phyloP scores from a whole-genome alignment of 2,888 invertebrate genomes.

The Chalcis sispes region DNA sequence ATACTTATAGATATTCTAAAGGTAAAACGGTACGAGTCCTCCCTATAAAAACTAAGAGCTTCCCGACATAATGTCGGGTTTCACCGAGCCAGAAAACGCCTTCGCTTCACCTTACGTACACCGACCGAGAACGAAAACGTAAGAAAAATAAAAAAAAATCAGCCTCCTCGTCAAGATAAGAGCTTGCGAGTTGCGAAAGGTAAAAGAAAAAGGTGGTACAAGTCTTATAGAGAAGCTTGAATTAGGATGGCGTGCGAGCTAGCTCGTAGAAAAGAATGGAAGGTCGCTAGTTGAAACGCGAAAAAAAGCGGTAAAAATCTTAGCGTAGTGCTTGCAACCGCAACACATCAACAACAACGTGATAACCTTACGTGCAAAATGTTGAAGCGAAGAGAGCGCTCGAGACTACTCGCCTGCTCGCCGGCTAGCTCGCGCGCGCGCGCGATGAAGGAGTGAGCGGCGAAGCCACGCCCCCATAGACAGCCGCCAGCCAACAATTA shows the following conservation, averaged over 20 bases:
- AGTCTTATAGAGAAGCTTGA: neutral
- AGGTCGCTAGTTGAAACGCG: conserved; percentile 13
- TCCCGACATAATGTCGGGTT: conserved; percentile 25
- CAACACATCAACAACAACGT: too few relatives aligned
- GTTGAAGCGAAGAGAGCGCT: conserved; percentile 10
- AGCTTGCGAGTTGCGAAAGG: too few relatives aligned
- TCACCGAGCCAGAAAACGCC: conserved; percentile 4
- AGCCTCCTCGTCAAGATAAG: too few relatives aligned
- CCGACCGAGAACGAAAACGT: too few relatives aligned
- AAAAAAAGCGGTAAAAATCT: conserved; percentile 39
- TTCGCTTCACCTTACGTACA: neutral
- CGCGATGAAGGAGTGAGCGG: conserved; percentile 50
- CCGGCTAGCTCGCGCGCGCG: too few relatives aligned
- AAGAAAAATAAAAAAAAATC: neutral
- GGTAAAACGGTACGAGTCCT: too few relatives aligned
- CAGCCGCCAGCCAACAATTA: conserved; percentile 77
- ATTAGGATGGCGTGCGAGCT: conserved; percentile 41
- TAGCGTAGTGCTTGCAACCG: too few relatives aligned
- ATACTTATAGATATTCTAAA: too few relatives aligned
- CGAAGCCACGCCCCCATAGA: conserved; percentile 74
- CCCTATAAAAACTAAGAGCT: neutral
- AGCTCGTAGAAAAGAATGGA: too few relatives aligned
- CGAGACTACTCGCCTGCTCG: too few relatives aligned
- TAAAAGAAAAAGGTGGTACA: too few relatives aligned
- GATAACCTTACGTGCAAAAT: conserved; percentile 30